phyloP scores from a whole-genome alignment of 1,140 invertebrate species.

The Drosophila kanapiae region DNA sequence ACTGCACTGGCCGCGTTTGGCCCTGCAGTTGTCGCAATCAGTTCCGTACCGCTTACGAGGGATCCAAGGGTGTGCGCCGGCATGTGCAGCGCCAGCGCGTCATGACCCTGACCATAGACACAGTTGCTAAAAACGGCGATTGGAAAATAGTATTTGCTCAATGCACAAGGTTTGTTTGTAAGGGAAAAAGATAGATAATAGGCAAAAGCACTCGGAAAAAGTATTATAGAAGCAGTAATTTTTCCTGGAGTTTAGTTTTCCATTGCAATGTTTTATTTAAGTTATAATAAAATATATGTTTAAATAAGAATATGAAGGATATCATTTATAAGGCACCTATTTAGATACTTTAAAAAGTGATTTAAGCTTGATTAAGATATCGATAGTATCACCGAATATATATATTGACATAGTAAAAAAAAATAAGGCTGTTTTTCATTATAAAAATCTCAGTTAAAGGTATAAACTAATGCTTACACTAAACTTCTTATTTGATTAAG shows the following conservation, averaged over 20 bases:
- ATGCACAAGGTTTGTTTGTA: neutral
- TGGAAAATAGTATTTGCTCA: constrained; percentile 24
- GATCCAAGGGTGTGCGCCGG: constrained; percentile 28
- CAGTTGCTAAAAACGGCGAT: constrained; percentile 46
- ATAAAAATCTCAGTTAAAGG: no score
- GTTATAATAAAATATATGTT: neutral
- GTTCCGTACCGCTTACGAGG: constrained; percentile 1
- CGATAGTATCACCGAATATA: neutral
- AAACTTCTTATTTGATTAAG: neutral
- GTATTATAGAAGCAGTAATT: no score
- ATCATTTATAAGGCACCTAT: neutral
- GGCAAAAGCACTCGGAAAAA: neutral
- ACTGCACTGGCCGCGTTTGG: constrained; percentile 51
- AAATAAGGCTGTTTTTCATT: neutral
- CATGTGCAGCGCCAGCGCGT: constrained; percentile 56
- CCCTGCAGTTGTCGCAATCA: constrained; percentile 17
- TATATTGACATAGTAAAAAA: neutral
- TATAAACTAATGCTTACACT: neutral
- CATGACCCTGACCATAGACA: constrained; percentile 80
- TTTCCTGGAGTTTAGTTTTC: no score
- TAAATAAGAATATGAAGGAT: neutral
- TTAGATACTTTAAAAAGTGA: neutral
- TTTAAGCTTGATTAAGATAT: neutral
- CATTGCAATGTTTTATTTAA: neutral
- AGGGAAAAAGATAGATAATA: neutral